Conservation (phyloP, 1,140 invertebrate species). For the Battus philenor region DNA sequence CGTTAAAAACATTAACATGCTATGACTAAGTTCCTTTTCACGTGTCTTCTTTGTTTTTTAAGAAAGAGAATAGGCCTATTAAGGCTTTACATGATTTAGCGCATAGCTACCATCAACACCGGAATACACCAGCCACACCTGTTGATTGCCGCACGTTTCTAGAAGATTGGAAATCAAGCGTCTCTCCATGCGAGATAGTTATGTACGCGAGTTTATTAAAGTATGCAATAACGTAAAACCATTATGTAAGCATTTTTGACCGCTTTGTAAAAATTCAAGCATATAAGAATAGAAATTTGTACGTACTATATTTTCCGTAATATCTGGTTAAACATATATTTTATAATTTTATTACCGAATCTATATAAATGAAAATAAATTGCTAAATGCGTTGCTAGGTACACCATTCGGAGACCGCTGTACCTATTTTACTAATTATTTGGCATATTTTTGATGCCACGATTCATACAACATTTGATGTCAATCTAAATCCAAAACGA, state of each 20-base stretch:
- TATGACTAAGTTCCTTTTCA: neutral
- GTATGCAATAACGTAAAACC: slow-evolving; percentile 8
- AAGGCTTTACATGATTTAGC: neutral
- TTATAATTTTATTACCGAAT: no score
- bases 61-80: no score
- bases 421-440: no score
- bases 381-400: no score
- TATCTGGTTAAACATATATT: no score
- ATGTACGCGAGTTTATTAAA: slow-evolving; percentile 21
- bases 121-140: slow-evolving; percentile 23
- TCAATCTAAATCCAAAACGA: no score
- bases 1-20: neutral
- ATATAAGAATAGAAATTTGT: slow-evolving; percentile 20
- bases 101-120: slow-evolving; percentile 1
- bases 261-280: slow-evolving; percentile 28
- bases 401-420: no score
- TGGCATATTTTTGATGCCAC: no score
- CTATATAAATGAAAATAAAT: no score
- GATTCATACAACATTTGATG: no score
- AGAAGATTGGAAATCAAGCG: slow-evolving; percentile 38
- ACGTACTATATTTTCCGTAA: neutral
- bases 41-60: neutral
- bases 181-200: slow-evolving; percentile 26
- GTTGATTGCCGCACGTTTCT: slow-evolving; percentile 23
- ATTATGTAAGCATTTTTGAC: slow-evolving; percentile 29